A percentile compares a stretch with the other conserved stretches of the same genome.
Conservation (phyloP, 2,113 vertebrate genomes). For the Stictonetta naevosa region DNA sequence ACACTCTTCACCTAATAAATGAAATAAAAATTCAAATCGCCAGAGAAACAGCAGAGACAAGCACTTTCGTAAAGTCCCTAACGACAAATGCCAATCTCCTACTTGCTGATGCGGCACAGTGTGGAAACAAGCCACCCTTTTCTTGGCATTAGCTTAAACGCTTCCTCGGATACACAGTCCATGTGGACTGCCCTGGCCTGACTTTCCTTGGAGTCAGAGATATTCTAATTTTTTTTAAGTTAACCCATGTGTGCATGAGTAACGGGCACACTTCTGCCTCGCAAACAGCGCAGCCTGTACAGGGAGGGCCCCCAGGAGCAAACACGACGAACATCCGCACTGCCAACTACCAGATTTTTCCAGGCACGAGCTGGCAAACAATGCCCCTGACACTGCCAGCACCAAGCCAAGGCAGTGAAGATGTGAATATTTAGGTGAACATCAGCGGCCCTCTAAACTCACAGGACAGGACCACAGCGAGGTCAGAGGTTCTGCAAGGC, state of each 20-base stretch:
- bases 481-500: not conserved
- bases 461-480: not conserved
- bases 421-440: not conserved
- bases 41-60: constrained; percentile 44
- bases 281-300: not conserved
- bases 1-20: constrained; percentile 31
- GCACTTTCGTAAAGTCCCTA: constrained; percentile 45
- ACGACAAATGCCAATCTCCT: constrained; percentile 44
- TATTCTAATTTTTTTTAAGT: not conserved
- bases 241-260: not conserved
- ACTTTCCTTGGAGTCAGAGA: not conserved
- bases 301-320: not conserved
- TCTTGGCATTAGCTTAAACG: not conserved
- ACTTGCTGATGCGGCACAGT: constrained; percentile 31
- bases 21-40: constrained; percentile 70
- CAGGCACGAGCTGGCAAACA: not conserved
- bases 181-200: not conserved
- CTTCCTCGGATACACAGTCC: not conserved
- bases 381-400: rapidly evolving
- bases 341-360: not conserved
- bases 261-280: not conserved
- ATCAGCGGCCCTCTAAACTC: not conserved
- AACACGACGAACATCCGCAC: not conserved
- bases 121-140: not conserved
- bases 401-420: not conserved